Base-by-base conservation (phyloP, 2,888 invertebrate species). In the Ochropacha duplaris region DNA sequence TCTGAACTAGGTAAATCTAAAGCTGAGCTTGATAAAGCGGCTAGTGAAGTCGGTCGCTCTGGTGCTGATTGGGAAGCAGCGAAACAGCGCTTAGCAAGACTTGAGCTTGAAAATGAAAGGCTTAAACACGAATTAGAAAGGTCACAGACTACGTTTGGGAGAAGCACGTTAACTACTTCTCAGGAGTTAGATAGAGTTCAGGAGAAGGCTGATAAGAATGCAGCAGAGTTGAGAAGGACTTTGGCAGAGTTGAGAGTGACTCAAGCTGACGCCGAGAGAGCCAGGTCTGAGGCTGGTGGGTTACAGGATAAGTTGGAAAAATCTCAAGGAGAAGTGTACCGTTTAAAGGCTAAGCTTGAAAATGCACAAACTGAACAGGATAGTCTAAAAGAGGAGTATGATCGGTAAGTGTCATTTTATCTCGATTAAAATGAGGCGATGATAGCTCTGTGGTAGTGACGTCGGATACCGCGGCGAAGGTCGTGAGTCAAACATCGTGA, bases 301-400 rank as follows among this genome's bases (percentile, higher is more conserved):
- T 92, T 98, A 59, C 98, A 98, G 84, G 98, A 98, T 79, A 98
- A 98, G 92, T 90, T 98, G 64, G 98, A 98, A 84, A 98, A 98
- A 91, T 97, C 97, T 57, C 98, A 98, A 88, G 98, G 98, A 62
- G 98, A 98, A 88, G 98, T 98, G 39, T 98, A 98, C 82, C 95
- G 98, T 86, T 94, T 98, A 72, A 98, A 98, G 87, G 98, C 98
- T 49, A 96, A 98, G 82, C 93, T 98, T 78, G 98, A 98, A 93
- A 98, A 98, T 93, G 98, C 98, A 86, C 98, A 98, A 93, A 97
- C 97, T 61, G 98, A 98, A 90, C 97, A 98, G 82, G 98, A 98
- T 81, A 98, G 97, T 82, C 93, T 98, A 70, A 96, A 97, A 66
- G 98, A 98, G 83, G 98, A 98, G 87, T 96, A 98, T 84, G 98